Evolutionary conservation across 2,888 invertebrate species (phyloP).

Genomic region (Onthophagus sagittarius): DNA sequence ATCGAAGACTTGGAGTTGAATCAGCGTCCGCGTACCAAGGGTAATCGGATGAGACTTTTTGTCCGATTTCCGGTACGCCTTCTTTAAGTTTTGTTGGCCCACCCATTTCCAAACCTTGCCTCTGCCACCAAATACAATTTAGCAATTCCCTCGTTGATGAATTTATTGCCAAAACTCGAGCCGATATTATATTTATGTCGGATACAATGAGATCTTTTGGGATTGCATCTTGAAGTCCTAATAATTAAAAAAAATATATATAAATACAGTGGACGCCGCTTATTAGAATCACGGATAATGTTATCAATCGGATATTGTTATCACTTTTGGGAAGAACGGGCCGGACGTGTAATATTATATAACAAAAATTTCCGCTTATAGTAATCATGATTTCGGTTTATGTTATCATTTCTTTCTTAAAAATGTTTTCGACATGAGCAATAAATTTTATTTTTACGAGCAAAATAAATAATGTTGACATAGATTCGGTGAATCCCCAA

Average conservation of each 20-base stretch:
- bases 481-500: too few relatives aligned
- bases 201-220: conserved; percentile 67
- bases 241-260: conserved; percentile 26
- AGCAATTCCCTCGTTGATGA: conserved; percentile 57
- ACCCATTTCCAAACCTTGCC: conserved; percentile 56
- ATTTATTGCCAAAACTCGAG: conserved; percentile 61
- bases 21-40: conserved; percentile 71
- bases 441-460: too few relatives aligned
- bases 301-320: too few relatives aligned
- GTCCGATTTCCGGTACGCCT: conserved; percentile 53
- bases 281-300: too few relatives aligned
- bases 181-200: conserved; percentile 56
- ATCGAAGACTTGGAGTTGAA: conserved; percentile 58
- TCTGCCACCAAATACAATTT: conserved; percentile 60
- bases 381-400: too few relatives aligned
- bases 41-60: conserved; percentile 63
- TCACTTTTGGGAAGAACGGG: too few relatives aligned
- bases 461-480: too few relatives aligned
- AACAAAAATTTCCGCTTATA: too few relatives aligned
- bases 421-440: too few relatives aligned
- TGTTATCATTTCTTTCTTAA: too few relatives aligned
- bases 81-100: conserved; percentile 49
- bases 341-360: too few relatives aligned
- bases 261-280: too few relatives aligned
- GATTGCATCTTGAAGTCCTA: conserved; percentile 70